phyloP scores from a whole-genome alignment of 2,113 vertebrate genomes.

The Arvicanthis niloticus region DNA sequence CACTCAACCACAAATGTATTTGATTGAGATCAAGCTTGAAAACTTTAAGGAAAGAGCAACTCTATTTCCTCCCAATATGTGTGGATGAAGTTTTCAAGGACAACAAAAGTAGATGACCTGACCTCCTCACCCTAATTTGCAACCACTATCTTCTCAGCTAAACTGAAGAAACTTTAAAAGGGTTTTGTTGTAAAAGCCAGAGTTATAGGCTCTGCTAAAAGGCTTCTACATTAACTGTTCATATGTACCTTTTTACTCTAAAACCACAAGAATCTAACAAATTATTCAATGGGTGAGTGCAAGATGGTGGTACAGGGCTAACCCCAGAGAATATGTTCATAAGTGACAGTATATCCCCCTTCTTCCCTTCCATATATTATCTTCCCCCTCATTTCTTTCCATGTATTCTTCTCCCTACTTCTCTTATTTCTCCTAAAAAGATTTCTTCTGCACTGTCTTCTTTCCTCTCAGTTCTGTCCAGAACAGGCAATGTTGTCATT shows the following conservation, averaged over 20 bases:
- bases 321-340: not conserved
- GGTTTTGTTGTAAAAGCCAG: not conserved
- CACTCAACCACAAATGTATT: not conserved
- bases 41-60: not conserved
- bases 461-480: not conserved
- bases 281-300: not conserved
- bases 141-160: not conserved
- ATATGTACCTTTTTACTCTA: not conserved
- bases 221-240: not conserved
- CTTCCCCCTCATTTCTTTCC: not conserved
- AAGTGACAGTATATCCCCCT: not conserved
- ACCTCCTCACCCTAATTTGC: no score
- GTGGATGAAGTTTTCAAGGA: not conserved
- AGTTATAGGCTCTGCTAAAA: not conserved
- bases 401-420: not conserved
- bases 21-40: not conserved
- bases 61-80: not conserved
- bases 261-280: not conserved
- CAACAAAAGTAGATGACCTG: not conserved
- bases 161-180: not conserved
- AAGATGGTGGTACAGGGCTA: not conserved
- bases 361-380: not conserved
- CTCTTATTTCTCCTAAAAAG: not conserved
- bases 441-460: not conserved
- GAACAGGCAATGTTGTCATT: not conserved